Evolutionary conservation across 2,888 invertebrate genomes (phyloP), one percentile per base, ranked within the genome.

Genomic region (Morpho helenor): DNA sequence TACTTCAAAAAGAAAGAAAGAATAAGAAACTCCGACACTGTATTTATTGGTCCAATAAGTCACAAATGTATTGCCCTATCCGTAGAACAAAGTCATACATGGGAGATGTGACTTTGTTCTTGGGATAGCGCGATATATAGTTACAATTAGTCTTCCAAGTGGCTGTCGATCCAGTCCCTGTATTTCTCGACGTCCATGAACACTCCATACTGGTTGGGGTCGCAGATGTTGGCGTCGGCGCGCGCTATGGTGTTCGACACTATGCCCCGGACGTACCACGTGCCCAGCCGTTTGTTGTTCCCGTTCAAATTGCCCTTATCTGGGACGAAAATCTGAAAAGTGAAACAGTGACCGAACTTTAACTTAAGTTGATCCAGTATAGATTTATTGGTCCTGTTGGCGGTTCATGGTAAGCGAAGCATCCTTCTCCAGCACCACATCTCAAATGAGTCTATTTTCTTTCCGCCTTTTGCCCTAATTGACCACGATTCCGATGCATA

Each of bases 181-280:
- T 54, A 54, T 16, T 54, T 54, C n/a, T 54, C 53, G n/a, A 54
- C 53, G 10, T 54, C 53, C 0, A 47, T 54, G 53, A 54, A 47
- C 3, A 54, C 41, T 6, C 16, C 47, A 41, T 54, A 54, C 23
- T 54, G 41, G 42, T 41, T 23, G 9, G 53, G 53, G 47, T 54
- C 53, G 42, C 53, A 54, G n/a, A 54, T 42, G n/a, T 40, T 9
- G 31, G 53, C 53, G 47, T 54, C 53, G 22, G 6, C 1, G 41
- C 53, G 53, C 2, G 53, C 53, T 6, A 54, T 42, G 7, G 53
- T 54, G 42, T 54, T 54, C 47, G 53, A 54, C n/a, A 54, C 53
- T 16, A 54, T n/a, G 41, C 53, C 53, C 0, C 53, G 40, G 16
- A 54, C 53, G 41, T 54, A 47, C 53, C 53, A 54, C 1, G 41